Evolutionary conservation across 1,140 invertebrate genomes (phyloP).

Genomic region (Telenomus remus): DNA sequence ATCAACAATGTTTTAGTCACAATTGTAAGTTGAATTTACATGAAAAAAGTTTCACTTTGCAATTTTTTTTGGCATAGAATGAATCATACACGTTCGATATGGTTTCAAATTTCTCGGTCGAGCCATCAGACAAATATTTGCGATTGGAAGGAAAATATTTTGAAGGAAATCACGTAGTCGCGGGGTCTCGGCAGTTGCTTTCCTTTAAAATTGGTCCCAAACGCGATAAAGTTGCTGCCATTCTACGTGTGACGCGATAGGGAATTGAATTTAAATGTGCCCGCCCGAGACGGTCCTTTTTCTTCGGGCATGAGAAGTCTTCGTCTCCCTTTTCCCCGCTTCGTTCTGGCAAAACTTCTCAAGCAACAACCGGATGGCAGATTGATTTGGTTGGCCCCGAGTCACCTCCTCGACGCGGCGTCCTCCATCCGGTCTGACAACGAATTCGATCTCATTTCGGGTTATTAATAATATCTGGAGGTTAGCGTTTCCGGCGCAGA

Average conservation of each 20-base stretch:
- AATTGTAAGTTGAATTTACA: too few relatives aligned
- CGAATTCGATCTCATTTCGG: constrained; percentile 72
- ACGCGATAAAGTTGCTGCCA: constrained; percentile 65
- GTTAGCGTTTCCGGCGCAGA: constrained; percentile 72
- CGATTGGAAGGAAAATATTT: constrained; percentile 14
- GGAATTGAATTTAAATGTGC: constrained; percentile 71
- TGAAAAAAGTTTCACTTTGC: too few relatives aligned
- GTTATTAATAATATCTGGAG: constrained; percentile 76
- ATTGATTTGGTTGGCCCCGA: constrained; percentile 70
- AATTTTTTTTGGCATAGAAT: too few relatives aligned
- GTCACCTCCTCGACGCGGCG: constrained; percentile 20
- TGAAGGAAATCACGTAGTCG: constrained; percentile 54
- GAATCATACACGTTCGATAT: too few relatives aligned
- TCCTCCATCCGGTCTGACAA: constrained; percentile 25
- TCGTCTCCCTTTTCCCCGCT: constrained; percentile 18
- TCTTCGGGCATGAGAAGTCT: constrained; percentile 1
- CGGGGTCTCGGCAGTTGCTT: constrained; percentile 35
- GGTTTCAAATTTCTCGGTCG: neutral
- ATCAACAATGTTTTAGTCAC: too few relatives aligned
- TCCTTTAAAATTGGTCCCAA: constrained; percentile 66
- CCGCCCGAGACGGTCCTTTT: constrained; percentile 36
- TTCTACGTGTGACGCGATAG: constrained; percentile 55
- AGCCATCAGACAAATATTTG: constrained; percentile 32
- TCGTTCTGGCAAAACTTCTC: constrained; percentile 32
- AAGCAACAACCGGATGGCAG: constrained; percentile 68